These are phyloP conservation scores for Orycteropus afer DNA, from an alignment of 2,113 vertebrate genomes.

Conservation along the genomic window DNA sequence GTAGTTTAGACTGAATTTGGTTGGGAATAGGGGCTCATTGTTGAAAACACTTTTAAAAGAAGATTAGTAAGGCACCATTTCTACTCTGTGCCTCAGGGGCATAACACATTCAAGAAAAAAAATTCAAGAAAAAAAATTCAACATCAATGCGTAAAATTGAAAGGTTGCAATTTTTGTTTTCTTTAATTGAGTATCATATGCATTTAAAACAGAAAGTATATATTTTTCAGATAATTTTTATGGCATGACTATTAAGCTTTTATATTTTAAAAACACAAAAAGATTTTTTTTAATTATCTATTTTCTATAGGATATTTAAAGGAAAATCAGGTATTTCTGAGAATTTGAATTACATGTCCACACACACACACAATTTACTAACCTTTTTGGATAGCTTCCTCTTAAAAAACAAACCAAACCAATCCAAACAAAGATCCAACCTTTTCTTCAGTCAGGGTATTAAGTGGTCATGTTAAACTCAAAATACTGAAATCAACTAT, in stretches of 20 bases:
- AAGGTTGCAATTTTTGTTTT: conserved; percentile 28
- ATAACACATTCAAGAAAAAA: conserved; percentile 16
- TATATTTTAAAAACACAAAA: conserved; percentile 24
- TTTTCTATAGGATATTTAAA: background rate
- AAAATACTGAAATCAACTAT: conserved; percentile 13
- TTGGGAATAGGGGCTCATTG: background rate
- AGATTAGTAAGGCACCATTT: conserved; percentile 5
- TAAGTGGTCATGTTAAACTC: background rate
- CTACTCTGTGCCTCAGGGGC: background rate
- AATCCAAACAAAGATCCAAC: background rate
- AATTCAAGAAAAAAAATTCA: too few species aligned
- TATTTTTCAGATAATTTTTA: conserved; percentile 36
- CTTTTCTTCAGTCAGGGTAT: background rate
- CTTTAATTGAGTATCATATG: background rate
- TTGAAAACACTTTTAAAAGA: background rate
- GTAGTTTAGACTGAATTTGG: background rate
- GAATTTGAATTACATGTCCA: conserved; percentile 20
- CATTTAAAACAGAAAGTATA: background rate
- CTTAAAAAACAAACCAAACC: background rate
- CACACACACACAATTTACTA: too few species aligned
- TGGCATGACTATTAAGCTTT: conserved; percentile 28
- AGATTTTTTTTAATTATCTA: background rate
- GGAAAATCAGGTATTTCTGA: background rate
- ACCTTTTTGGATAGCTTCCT: background rate
- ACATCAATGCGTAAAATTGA: background rate